Evolutionary conservation across 2,888 invertebrate genomes (phyloP).

Genomic region (Rutpela maculata): DNA sequence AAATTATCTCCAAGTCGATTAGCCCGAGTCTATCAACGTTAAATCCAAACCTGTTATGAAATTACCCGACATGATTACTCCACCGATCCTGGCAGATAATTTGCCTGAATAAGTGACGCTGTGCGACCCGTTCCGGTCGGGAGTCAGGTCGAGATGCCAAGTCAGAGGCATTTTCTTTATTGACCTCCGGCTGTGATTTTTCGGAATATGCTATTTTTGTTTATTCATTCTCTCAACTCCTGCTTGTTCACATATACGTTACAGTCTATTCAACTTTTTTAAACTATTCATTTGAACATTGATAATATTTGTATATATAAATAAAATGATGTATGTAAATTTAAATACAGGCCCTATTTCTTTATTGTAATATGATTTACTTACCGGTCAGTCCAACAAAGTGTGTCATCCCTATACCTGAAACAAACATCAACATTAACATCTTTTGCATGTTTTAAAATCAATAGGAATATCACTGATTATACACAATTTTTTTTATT

Average conservation of each 20-base stretch:
- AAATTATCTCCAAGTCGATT: conserved; percentile 73
- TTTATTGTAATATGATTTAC: conserved; percentile 57
- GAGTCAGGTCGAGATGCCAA: conserved; percentile 40
- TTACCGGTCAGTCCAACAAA: conserved; percentile 94
- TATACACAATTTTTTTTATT: no score
- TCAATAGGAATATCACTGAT: no score
- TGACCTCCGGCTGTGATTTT: conserved; percentile 32
- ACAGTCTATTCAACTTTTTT: not conserved
- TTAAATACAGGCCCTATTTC: not conserved
- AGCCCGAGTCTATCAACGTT: conserved; percentile 73
- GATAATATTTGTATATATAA: not conserved
- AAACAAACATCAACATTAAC: conserved; percentile 72
- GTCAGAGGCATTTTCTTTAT: conserved; percentile 31
- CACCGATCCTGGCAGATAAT: conserved; percentile 70
- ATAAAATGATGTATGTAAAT: not conserved
- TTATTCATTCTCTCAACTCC: conserved; percentile 3
- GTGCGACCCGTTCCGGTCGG: conserved; percentile 47
- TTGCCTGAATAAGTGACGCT: conserved; percentile 68
- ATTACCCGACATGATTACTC: conserved; percentile 72
- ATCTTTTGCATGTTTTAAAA: conserved; percentile 30
- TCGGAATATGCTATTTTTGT: not conserved
- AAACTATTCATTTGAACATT: not conserved
- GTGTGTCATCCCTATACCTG: conserved; percentile 92
- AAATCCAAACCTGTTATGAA: conserved; percentile 74
- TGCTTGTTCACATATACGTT: not conserved